Evolutionary conservation across 2,888 invertebrate species (phyloP), one percentile per base, ranked within the genome.

Genomic region (Poecilobothrus nobilitatus): DNA sequence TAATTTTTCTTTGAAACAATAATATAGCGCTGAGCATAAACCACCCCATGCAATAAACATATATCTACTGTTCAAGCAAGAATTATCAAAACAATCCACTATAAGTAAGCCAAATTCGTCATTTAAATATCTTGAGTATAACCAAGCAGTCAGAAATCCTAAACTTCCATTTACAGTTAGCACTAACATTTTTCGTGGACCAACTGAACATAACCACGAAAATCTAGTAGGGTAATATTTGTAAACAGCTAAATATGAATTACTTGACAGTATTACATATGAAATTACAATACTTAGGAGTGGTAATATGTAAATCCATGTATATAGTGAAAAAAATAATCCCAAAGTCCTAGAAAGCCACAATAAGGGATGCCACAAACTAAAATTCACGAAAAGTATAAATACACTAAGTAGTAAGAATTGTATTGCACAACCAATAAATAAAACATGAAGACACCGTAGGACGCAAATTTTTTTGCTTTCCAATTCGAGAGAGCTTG

Each of bases 191-290:
- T 88, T 88, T 0, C 86, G 71, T 0, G 88, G 85, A 73, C 89
- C 87, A 73, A 88, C 83, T 61, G 85, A 85, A 44, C 87, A 76
- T 67, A 91, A 82, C 81, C 87, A 88, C 4, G 85, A 84, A 74
- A 90, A 90, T 74, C 91, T 85, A 18, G 88, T 90, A 62, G 86
- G 84, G 71, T 86, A 85, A 74, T 88, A 90, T 0, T 84, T 83
- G 61, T 85, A 81, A 66, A 86, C 85, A 22, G 84, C 82, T 33
- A 90, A 83, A 74, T 90, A 89, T 72, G 87, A 88, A 76, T 88
- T 89, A 65, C 89, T 89, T 75, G 89, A 87, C 53, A 89, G 84
- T 63, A 90, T 83, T n/a, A 91, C 89, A 81, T 91, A 90, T 8
- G 89, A 83, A 71, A 89, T 86, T 12, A 90, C 87, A 1, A 89